These are phyloP conservation scores for Myotis pilosus DNA, from an alignment of 2,797 vertebrate genomes.

Conservation along the genomic window DNA sequence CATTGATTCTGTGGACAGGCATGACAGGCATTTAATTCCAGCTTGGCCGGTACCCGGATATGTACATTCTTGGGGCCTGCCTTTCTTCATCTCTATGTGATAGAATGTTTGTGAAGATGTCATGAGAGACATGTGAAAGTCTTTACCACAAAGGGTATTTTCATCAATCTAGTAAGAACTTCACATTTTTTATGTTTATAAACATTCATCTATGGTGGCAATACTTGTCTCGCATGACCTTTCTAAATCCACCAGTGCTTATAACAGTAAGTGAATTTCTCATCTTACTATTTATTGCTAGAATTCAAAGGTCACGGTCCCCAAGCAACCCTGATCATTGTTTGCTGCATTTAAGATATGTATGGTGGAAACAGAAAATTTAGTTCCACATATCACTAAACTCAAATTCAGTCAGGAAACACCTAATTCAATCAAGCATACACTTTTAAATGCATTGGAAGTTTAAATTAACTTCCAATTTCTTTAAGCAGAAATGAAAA, in stretches of 20 bases:
- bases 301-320: constrained; percentile 52
- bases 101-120: not conserved
- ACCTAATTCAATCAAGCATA: not conserved
- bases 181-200: not conserved
- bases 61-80: not conserved
- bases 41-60: not conserved
- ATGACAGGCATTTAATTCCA: not conserved
- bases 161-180: not conserved
- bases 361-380: constrained; percentile 4
- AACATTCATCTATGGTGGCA: not conserved
- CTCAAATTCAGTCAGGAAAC: not conserved
- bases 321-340: not conserved
- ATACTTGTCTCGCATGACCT: constrained; percentile 39
- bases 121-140: not conserved
- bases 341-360: constrained; percentile 36
- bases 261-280: constrained; percentile 39
- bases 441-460: not conserved
- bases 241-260: not conserved
- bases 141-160: not conserved
- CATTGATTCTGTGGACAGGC: not conserved
- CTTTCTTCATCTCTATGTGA: not conserved
- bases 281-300: constrained; percentile 14
- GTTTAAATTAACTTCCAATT: not conserved
- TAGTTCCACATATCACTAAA: not conserved
- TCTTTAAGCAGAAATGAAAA: not conserved